Base-by-base conservation (phyloP, 2,888 invertebrate species). In the Apamea epomidion region DNA sequence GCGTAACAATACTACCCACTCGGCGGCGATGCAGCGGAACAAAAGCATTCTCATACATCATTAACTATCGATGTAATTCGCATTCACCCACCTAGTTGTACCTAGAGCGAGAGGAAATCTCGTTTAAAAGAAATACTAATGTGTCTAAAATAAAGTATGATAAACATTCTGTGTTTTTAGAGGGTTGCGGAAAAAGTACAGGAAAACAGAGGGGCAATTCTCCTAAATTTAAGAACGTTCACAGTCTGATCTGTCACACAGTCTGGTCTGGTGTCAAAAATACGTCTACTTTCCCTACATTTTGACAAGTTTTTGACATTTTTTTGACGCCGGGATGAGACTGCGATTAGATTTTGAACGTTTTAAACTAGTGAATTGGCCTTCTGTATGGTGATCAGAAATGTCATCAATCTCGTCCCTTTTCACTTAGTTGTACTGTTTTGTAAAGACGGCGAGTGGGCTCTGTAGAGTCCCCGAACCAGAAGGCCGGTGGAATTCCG, bases 341-440 rank as follows among this genome's bases (percentile, higher is more conserved):
- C 32, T 32, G 32, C 32, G 32, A 32, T 3, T 32, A 32, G 2
- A 32, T 32, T 32, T 32, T 32, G 32, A 32, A 32, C 32, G 32
- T 32, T 32, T 32, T 32, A 32, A 1, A 32, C 3, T 32, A 32
- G 32, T 2, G 32, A 32, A 2, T 32, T 32, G 32, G 32, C 32
- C 32, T 32, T 32, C 32, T 82, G 67, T 81, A 83, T 71, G 80
- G 70, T 87, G 82, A 87, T 87, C 80, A 87, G 85, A 78, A 81
- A 81, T 74, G 74, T 83, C 80, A 89, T 87, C 84, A 79, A 89
- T 88, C 81, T 81, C 74, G 82, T 82, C 76, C 82, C 77, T 86
- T 85, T 85, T 80, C 80, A 88, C 82, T 87, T 88, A 82, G 82
- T 67, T 64, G 79, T 88, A 67, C 83, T 80, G 78, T 80, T 74